Evolutionary conservation across 2,888 invertebrate genomes (phyloP), one percentile per base, ranked within the genome.

Genomic region (Drosophila kambysellisi): DNA sequence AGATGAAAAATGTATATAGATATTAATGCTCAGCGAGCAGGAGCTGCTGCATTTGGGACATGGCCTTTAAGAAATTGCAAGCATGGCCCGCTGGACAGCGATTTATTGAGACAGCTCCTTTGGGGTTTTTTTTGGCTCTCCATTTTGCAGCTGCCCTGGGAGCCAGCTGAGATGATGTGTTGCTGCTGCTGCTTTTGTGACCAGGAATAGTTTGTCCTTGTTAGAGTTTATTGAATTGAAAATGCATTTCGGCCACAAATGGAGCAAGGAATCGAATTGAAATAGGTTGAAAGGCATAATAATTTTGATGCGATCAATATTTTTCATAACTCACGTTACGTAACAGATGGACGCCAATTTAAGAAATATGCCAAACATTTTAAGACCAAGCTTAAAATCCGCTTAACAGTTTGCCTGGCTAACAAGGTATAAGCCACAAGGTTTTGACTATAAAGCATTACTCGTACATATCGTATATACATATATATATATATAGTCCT

Each of bases 1-100:
- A 70, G 73, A 81, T 83, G 83, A 83, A 79, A 81, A 82, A 82
- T 82, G 72, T 81, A 72, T 83, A 82, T 69, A 83, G 81, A 83
- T 83, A 82, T 82, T 82, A 82, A 82, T 83, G 71, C 74, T 48
- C 58, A 53, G 82, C 75, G 67, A 32, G 52, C 54, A 63, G 69
- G 59, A 73, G 78, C 79, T 84, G 85, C 73, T 78, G 85, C 81
- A 77, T 70, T 74, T 78, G 54, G 82, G 70, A 66, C 66, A 74
- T 65, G 73, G 51, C 77, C 82, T 81, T 79, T 66, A 85, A 84
- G 85, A 71, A 67, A 84, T 81, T 81, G 75, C 85, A 32, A 64
- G 54, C 60, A 61, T 54, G 57, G 64, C 46, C 57, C 46, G 59
- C 58, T 58, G 78, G 77, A 67, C 67, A 72, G 68, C 81, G 70